These are phyloP conservation scores for Cheumatopsyche charites DNA, from an alignment of 1,140 invertebrate genomes.

Conservation along the genomic window DNA sequence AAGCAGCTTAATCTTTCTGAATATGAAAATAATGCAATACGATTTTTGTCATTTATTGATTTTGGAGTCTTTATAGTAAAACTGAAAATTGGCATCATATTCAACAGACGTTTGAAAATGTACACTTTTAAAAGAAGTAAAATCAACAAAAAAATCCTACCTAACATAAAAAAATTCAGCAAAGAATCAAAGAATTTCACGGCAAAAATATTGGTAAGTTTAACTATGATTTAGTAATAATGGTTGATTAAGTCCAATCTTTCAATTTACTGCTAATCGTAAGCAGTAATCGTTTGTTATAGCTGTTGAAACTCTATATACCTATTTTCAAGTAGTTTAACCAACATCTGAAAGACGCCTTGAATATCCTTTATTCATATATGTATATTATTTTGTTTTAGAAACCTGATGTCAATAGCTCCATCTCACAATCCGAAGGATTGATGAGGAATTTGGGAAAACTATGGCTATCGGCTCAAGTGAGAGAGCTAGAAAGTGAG, in stretches of 20 bases:
- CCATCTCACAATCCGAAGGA: constrained; percentile 14
- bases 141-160: constrained; percentile 32
- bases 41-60: constrained; percentile 72
- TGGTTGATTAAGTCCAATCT: too few species aligned
- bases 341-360: too few species aligned
- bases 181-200: constrained; percentile 45
- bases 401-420: constrained; percentile 22
- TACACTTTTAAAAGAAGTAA: constrained; percentile 55
- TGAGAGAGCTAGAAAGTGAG: constrained; percentile 64
- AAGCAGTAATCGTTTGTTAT: too few species aligned
- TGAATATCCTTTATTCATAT: too few species aligned
- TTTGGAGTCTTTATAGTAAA: constrained; percentile 74
- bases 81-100: constrained; percentile 66
- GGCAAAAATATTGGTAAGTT: constrained; percentile 35
- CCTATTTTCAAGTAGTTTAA: background rate
- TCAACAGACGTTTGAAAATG: constrained; percentile 62
- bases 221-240: too few species aligned
- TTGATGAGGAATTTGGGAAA: constrained; percentile 63
- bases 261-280: too few species aligned
- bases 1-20: constrained; percentile 62
- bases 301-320: too few species aligned
- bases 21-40: constrained; percentile 70
- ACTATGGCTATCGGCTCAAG: constrained; percentile 64
- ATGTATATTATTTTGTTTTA: constrained; percentile 18
- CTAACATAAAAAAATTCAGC: constrained; percentile 37